Percentiles rank a stretch among this genome's conserved stretches.
These are phyloP conservation scores for Drosophila orena DNA, from an alignment of 1,140 invertebrate genomes.

Conservation along the genomic window DNA sequence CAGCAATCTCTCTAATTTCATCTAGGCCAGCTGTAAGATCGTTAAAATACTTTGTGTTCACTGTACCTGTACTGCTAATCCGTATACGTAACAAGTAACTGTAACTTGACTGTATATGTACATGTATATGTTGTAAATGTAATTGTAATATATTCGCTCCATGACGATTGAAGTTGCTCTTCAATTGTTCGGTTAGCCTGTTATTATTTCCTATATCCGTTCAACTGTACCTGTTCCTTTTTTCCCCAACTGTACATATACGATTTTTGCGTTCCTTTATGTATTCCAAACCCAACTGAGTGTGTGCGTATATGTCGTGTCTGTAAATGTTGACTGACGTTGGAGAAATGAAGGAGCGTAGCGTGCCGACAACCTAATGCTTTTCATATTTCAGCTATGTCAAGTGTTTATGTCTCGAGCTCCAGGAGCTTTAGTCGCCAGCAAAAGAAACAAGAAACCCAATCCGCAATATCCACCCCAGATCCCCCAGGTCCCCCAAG, in stretches of 20 bases:
- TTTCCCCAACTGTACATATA: conserved; percentile 22
- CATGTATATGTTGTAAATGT: conserved; percentile 31
- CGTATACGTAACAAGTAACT: conserved; percentile 26
- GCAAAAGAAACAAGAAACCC: conserved; percentile 1
- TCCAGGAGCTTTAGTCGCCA: conserved; percentile 4
- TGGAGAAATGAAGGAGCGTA: conserved; percentile 31
- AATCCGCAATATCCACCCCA: neutral
- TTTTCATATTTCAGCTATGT: conserved; percentile 76
- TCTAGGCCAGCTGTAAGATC: conserved; percentile 39
- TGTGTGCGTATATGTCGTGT: conserved; percentile 2
- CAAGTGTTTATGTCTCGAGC: conserved; percentile 25
- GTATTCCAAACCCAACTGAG: conserved; percentile 2
- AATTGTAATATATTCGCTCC: conserved; percentile 10
- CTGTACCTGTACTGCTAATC: conserved; percentile 31
- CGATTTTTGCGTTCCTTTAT: conserved; percentile 12
- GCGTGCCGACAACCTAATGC: conserved; percentile 55
- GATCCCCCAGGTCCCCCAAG: no score
- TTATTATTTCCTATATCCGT: no score
- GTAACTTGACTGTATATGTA: conserved; percentile 36
- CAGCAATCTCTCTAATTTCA: conserved; percentile 16
- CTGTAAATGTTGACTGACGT: conserved; percentile 6
- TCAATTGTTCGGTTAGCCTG: neutral
- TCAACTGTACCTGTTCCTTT: conserved; percentile 19
- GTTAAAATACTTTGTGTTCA: conserved; percentile 28
- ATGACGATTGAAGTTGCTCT: conserved; percentile 4